These are phyloP conservation scores for Toxonevra muliebris DNA, from an alignment of 2,888 invertebrate species.

Conservation along the genomic window DNA sequence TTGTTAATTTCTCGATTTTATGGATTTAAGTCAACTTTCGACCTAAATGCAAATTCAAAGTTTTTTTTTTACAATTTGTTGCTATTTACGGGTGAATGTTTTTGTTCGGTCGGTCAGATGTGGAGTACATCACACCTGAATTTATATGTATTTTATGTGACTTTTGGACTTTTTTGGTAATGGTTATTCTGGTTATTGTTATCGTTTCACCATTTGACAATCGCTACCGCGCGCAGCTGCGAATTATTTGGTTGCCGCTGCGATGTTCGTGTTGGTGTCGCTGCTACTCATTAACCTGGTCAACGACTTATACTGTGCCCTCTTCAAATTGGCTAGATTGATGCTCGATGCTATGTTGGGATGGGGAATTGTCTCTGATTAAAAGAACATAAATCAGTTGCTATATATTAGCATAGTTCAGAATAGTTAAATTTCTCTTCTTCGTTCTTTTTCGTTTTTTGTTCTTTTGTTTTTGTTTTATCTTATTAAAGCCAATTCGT, in stretches of 20 bases:
- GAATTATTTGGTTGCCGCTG: constrained; percentile 2
- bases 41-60: constrained; percentile 49
- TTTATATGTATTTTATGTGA: no score
- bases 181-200: neutral
- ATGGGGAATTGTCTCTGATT: constrained; percentile 3
- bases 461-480: constrained; percentile 4
- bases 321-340: neutral
- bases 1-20: constrained; percentile 12
- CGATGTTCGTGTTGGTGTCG: neutral
- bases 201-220: constrained; percentile 32
- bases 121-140: no score
- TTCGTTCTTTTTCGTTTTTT: constrained; percentile 17
- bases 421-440: constrained; percentile 31
- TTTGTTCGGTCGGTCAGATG: constrained; percentile 22
- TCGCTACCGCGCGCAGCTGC: neutral
- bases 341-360: neutral
- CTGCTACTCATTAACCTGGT: constrained; percentile 17
- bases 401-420: constrained; percentile 51
- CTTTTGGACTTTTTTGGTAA: neutral
- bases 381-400: constrained; percentile 43
- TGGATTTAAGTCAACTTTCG: constrained; percentile 20
- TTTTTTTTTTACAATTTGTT: neutral
- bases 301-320: constrained; percentile 17
- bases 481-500: neutral
- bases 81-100: neutral